Evolutionary conservation across 2,113 vertebrate genomes (phyloP).

Genomic region (Pseudorectes ferrugineus): DNA sequence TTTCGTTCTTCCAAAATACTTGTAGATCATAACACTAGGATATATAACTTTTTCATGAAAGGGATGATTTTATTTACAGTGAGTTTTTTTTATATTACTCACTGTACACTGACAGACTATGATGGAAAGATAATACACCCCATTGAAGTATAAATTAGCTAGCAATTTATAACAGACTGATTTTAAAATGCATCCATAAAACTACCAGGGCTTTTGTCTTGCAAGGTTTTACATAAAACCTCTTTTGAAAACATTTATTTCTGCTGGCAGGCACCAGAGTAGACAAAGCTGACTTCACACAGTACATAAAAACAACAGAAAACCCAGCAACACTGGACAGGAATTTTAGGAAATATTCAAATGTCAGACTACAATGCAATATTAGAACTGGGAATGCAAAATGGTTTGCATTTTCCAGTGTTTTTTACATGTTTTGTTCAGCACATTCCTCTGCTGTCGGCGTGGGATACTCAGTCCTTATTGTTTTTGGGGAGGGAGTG

Average conservation of each 20-base stretch:
- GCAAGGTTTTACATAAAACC: neutral
- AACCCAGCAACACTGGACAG: neutral
- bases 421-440: neutral
- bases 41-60: neutral
- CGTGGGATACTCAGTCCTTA: neutral
- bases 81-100: neutral
- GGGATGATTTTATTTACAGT: neutral
- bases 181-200: slow-evolving; percentile 9
- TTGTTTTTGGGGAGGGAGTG: neutral
- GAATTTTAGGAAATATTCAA: neutral
- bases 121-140: neutral
- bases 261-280: neutral
- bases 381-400: neutral
- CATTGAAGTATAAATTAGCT: neutral
- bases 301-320: neutral
- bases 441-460: neutral
- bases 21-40: neutral
- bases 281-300: neutral
- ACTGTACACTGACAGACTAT: neutral
- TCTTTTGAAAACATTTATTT: neutral
- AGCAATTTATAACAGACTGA: neutral
- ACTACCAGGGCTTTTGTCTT: neutral
- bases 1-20: neutral
- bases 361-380: neutral
- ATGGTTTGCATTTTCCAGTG: neutral